Percentiles rank a stretch among this genome's conserved stretches.
Conservation (phyloP, 2,888 invertebrate genomes). For the Dastarcus helophoroides region DNA sequence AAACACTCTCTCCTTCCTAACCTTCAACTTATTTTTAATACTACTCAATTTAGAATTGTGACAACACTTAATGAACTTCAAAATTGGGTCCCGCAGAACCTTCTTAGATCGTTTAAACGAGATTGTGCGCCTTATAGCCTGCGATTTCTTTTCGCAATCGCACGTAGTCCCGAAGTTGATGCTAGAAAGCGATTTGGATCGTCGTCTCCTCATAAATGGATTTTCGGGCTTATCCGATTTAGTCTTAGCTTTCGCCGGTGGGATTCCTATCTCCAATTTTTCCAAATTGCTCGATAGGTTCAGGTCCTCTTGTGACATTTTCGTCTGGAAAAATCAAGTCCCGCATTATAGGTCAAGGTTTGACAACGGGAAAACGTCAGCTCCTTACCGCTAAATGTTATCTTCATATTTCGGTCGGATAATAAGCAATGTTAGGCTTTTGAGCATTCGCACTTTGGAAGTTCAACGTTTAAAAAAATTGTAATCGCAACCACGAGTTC, state of each 20-base stretch:
- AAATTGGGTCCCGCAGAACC: constrained; percentile 45
- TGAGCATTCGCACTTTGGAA: too few relatives aligned
- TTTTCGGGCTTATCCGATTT: constrained; percentile 20
- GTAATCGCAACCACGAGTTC: constrained; percentile 11
- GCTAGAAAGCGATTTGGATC: constrained; percentile 35
- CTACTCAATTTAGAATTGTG: constrained; percentile 16
- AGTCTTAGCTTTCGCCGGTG: constrained; percentile 10
- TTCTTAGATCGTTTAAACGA: constrained; percentile 33
- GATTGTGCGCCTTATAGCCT: constrained; percentile 26
- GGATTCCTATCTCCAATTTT: constrained; percentile 31
- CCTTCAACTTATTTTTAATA: constrained; percentile 10
- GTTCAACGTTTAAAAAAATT: too few relatives aligned
- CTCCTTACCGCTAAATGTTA: constrained; percentile 16
- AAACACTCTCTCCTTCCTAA: constrained; percentile 24
- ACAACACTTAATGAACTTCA: constrained; percentile 39
- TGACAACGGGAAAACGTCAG: constrained; percentile 15
- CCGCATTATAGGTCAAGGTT: constrained; percentile 21
- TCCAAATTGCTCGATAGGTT: constrained; percentile 29
- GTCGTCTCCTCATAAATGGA: constrained; percentile 31
- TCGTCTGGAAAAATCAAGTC: constrained; percentile 16
- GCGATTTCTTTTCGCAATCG: constrained; percentile 24
- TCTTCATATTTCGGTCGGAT: constrained; percentile 13
- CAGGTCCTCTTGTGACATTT: constrained; percentile 34
- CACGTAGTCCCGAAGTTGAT: constrained; percentile 30
- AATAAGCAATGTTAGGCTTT: neutral